phyloP scores from a whole-genome alignment of 2,113 vertebrate species.

The Prinia subflava region DNA sequence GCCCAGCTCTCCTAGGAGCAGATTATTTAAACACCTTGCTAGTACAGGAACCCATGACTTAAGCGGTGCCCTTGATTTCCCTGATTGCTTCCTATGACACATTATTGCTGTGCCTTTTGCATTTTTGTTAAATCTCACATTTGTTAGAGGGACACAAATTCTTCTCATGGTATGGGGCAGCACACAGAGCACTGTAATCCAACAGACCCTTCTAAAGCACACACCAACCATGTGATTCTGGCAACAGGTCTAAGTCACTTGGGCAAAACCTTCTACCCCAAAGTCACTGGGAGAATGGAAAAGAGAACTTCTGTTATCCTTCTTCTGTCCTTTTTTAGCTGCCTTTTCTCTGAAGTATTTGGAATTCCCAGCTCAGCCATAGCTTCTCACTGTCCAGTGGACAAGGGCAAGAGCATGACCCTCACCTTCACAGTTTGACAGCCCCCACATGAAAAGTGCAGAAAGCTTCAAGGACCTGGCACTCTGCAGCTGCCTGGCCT shows the following conservation, averaged over 20 bases:
- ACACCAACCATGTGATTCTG: neutral
- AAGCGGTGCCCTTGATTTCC: conserved; percentile 26
- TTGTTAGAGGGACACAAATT: neutral
- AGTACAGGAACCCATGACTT: neutral
- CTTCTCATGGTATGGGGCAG: neutral
- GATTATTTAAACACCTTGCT: neutral
- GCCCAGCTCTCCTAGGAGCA: neutral
- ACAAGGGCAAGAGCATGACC: neutral
- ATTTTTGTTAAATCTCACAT: neutral
- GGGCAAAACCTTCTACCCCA: neutral
- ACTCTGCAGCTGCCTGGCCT: conserved; percentile 17
- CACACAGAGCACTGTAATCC: neutral
- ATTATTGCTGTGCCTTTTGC: neutral
- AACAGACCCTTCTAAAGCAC: neutral
- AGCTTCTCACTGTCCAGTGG: neutral
- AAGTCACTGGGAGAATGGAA: neutral
- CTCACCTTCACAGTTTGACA: neutral
- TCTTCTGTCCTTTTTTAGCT: neutral
- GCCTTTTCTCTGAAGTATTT: neutral
- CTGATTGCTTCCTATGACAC: neutral
- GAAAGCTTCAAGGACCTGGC: conserved; percentile 23
- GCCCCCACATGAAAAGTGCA: neutral
- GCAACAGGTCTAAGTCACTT: neutral
- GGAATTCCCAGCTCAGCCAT: neutral
- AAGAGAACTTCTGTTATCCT: neutral